A percentile compares a stretch with the other conserved stretches of the same genome.
These are phyloP conservation scores for Dendrolimus punctatus DNA, from an alignment of 1,140 invertebrate species.

Conservation along the genomic window DNA sequence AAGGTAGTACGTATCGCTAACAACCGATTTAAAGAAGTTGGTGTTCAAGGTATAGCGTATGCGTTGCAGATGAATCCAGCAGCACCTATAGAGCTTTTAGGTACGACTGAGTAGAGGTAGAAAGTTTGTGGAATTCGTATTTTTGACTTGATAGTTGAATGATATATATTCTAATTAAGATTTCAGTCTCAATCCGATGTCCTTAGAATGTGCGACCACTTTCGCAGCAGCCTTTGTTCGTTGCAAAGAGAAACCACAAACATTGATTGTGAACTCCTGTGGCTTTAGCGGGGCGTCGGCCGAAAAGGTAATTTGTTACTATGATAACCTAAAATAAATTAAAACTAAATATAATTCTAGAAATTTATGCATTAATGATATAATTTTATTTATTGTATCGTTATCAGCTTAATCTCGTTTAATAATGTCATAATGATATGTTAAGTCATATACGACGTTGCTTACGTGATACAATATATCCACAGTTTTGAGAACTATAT, in stretches of 20 bases:
- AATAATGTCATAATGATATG: no score
- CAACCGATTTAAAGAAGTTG: conserved; percentile 58
- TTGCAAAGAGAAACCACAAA: conserved; percentile 63
- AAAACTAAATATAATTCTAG: no score
- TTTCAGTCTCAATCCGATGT: conserved; percentile 63
- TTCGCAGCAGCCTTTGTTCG: conserved; percentile 62
- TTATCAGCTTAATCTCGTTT: no score
- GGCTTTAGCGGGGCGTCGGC: conserved; percentile 52
- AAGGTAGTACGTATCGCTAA: conserved; percentile 55
- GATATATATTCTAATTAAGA: conserved; percentile 23
- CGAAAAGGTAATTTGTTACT: conserved; percentile 35
- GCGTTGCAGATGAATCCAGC: conserved; percentile 63
- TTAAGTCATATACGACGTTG: no score
- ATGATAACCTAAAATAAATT: no score
- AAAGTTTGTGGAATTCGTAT: background rate
- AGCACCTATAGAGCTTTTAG: conserved; percentile 55
- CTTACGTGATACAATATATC: no score
- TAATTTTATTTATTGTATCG: no score
- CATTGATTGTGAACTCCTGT: conserved; percentile 58
- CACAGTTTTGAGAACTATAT: no score
- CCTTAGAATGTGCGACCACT: conserved; percentile 53
- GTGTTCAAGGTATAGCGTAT: conserved; percentile 58
- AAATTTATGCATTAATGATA: no score
- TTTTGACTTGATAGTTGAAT: background rate
- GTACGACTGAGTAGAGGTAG: conserved; percentile 18